phyloP scores from a whole-genome alignment of 2,797 vertebrate species.

The Gallinago nigripennis region DNA sequence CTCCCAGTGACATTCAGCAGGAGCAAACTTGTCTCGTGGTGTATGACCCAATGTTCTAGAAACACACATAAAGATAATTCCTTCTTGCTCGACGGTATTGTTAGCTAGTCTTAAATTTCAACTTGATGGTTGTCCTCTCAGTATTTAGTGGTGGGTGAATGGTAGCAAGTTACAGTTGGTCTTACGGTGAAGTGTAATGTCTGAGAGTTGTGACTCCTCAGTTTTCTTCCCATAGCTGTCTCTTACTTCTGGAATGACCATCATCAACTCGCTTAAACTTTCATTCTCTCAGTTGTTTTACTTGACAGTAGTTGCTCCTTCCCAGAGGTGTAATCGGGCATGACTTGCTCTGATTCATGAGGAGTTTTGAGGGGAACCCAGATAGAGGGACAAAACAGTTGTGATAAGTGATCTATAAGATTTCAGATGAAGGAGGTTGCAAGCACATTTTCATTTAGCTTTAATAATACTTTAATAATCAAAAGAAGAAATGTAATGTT shows the following conservation, averaged over 20 bases:
- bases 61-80: conserved; percentile 13
- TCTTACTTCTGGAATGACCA: not conserved
- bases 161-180: conserved; percentile 8
- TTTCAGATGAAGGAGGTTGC: conserved; percentile 6
- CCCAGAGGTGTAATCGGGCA: not conserved
- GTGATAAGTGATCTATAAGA: conserved; percentile 14
- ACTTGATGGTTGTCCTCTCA: not conserved
- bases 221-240: not conserved
- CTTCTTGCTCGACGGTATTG: not conserved
- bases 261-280: not conserved
- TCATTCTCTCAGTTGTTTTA: not conserved
- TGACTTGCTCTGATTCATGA: not conserved
- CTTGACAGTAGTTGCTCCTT: not conserved
- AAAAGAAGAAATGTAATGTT: conserved; percentile 69
- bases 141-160: not conserved
- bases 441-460: conserved; percentile 59
- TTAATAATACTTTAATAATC: conserved; percentile 69
- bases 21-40: not conserved
- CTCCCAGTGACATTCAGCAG: conserved; percentile 25
- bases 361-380: not conserved
- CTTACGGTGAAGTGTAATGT: not conserved
- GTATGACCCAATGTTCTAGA: conserved; percentile 15
- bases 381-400: not conserved
- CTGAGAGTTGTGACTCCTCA: not conserved
- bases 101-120: conserved; percentile 39